Conservation (phyloP, 1,140 invertebrate species). For the Zeugodacus cucurbitae region DNA sequence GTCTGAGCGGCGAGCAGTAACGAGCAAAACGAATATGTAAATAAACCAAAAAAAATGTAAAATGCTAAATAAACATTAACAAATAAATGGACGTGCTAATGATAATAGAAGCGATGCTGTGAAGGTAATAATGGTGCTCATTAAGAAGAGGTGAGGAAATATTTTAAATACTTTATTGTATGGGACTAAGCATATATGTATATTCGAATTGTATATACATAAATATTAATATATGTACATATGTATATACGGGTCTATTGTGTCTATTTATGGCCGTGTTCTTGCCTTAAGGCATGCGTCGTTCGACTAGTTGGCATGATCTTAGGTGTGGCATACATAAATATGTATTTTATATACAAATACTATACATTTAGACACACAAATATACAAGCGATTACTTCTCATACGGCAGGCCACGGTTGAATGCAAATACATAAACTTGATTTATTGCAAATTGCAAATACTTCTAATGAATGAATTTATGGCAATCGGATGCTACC, state of each 20-base stretch:
- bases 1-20: conserved; percentile 67
- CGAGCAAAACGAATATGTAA: conserved; percentile 20
- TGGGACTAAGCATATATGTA: not conserved
- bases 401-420: not conserved
- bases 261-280: not conserved
- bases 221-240: not conserved
- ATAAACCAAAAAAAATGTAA: not conserved
- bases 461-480: conserved; percentile 7
- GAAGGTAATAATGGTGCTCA: too few species aligned
- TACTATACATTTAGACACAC: not conserved
- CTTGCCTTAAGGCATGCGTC: not conserved
- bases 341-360: not conserved
- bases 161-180: too few species aligned
- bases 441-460: conserved; percentile 27
- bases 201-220: not conserved
- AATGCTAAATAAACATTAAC: too few species aligned
- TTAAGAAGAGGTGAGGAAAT: too few species aligned
- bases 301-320: not conserved
- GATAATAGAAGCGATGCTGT: too few species aligned
- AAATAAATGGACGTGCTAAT: too few species aligned
- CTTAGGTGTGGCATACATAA: not conserved
- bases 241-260: not conserved
- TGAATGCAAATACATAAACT: not conserved
- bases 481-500: conserved; percentile 3
- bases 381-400: not conserved